A percentile compares a stretch with the other conserved stretches of the same genome.
Evolutionary conservation across 64 coral and sea anemone genomes (phyloP).

Genomic region (Porites australiensis): DNA sequence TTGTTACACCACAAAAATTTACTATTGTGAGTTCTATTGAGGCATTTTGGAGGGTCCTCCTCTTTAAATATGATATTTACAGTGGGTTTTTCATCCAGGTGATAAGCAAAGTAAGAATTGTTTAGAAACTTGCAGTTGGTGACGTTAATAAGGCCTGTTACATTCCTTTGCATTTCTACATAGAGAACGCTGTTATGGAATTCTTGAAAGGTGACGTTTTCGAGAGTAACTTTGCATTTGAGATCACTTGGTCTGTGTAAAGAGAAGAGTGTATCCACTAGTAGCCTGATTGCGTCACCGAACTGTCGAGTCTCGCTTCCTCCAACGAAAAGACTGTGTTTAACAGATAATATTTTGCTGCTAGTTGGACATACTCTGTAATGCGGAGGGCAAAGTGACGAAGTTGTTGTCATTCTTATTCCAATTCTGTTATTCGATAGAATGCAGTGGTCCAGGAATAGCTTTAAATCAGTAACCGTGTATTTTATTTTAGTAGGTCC

Average conservation of each 20-base stretch:
- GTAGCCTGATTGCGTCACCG: conserved; percentile 19
- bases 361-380: neutral
- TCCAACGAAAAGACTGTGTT: neutral
- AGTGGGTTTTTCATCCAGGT: neutral
- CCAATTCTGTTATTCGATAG: neutral
- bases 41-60: neutral
- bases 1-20: neutral
- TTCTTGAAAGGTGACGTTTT: conserved; percentile 30
- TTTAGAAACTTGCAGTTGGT: conserved; percentile 33
- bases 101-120: neutral
- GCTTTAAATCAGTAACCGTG: neutral
- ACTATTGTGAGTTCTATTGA: neutral
- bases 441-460: neutral
- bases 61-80: neutral
- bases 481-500: neutral
- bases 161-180: neutral
- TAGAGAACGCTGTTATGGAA: neutral
- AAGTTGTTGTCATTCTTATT: neutral
- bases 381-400: too few relatives aligned
- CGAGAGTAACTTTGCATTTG: neutral
- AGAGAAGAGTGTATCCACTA: neutral
- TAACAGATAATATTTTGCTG: neutral
- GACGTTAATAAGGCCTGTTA: neutral
- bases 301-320: neutral
- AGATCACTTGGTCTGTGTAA: neutral